phyloP scores from a whole-genome alignment of 2,888 invertebrate species.

The Congeria kusceri region DNA sequence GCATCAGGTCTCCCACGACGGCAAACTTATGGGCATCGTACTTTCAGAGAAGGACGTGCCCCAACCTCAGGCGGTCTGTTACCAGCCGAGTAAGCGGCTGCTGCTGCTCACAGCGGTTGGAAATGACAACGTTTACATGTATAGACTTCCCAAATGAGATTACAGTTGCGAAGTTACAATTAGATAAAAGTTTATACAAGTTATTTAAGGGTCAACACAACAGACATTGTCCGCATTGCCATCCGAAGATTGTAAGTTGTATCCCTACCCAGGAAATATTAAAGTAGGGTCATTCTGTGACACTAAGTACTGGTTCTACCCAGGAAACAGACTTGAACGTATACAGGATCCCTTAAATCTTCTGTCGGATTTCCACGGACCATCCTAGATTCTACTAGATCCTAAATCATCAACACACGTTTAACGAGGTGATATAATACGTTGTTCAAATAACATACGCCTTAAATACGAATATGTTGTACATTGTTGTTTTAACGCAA shows the following conservation, averaged over 20 bases:
- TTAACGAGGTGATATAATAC: too few species aligned
- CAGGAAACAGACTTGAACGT: too few species aligned
- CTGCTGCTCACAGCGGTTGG: slow-evolving; percentile 45
- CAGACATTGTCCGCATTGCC: background rate
- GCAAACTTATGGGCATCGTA: slow-evolving; percentile 31
- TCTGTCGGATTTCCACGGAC: too few species aligned
- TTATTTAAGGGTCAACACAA: background rate
- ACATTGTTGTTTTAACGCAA: too few species aligned
- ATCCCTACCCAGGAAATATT: too few species aligned
- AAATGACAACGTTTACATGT: slow-evolving; percentile 44
- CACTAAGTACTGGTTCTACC: too few species aligned
- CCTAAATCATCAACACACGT: too few species aligned
- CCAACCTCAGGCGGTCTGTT: slow-evolving; percentile 56
- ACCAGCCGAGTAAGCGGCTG: slow-evolving; percentile 36
- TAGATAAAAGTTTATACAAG: background rate
- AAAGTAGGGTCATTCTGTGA: too few species aligned
- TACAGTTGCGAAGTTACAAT: background rate
- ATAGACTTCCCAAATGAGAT: slow-evolving; percentile 32
- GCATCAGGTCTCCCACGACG: slow-evolving; percentile 55
- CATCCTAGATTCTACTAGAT: too few species aligned
- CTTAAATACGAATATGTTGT: too few species aligned
- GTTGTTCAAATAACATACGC: too few species aligned
- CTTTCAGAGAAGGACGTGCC: slow-evolving; percentile 43
- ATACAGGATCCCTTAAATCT: too few species aligned
- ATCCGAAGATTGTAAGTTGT: background rate